Evolutionary conservation across 2,113 vertebrate species (phyloP).

Genomic region (Phalacrocorax brasilianus): DNA sequence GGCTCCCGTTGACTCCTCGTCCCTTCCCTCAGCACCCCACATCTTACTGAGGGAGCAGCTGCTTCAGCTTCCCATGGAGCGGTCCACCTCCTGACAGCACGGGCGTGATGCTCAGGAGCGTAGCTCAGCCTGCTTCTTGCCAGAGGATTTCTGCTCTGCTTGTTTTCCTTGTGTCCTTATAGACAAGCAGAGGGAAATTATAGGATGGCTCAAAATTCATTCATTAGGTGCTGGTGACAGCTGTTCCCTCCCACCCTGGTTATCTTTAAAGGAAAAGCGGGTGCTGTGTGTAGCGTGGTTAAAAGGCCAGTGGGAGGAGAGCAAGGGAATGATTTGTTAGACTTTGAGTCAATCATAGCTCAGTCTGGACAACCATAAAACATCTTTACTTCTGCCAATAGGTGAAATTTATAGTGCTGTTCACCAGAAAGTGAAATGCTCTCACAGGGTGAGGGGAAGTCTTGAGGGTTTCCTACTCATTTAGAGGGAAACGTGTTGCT

Average conservation of each 20-base stretch:
- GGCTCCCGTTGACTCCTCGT: neutral
- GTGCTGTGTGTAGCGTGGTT: neutral
- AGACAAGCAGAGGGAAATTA: neutral
- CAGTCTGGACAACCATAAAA: constrained; percentile 29
- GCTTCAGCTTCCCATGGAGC: neutral
- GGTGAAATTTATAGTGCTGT: constrained; percentile 20
- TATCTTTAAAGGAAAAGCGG: neutral
- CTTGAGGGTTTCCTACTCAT: neutral
- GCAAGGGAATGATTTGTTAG: constrained; percentile 18
- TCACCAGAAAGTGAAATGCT: constrained; percentile 3
- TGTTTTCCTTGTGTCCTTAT: neutral
- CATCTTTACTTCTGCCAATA: constrained; percentile 12
- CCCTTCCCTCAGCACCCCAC: neutral
- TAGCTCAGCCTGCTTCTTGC: neutral
- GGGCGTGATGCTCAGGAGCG: neutral
- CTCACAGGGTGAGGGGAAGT: neutral
- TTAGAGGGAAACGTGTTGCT: neutral
- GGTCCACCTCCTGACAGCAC: rapidly evolving
- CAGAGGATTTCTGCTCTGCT: neutral
- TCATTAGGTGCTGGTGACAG: neutral
- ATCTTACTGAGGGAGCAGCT: neutral
- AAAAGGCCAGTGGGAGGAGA: neutral
- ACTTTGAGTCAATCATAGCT: constrained; percentile 38
- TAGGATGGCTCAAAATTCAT: neutral
- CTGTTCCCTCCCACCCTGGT: neutral